Evolutionary conservation across 2,797 vertebrate species (phyloP), one percentile per base, ranked within the genome.

Genomic region (Distichodus sexfasciatus): DNA sequence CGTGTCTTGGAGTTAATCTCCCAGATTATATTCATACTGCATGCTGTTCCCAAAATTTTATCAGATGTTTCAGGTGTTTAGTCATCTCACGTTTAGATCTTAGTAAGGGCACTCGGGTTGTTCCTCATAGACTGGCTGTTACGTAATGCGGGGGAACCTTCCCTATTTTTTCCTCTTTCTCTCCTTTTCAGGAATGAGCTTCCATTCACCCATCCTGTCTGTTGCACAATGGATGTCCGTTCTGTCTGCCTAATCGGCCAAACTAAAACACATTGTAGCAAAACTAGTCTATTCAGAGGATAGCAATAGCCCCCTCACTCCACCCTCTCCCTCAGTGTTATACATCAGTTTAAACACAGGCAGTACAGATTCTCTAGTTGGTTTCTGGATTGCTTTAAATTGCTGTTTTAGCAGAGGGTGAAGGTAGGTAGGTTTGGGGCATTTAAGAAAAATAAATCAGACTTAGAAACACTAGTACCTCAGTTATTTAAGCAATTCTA

Each of bases 271-370:
- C 86, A 80, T 79, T 78, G 77, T 82, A 88, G 88, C 80, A 85
- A 71, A 84, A 85, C 72, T 76, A 86, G 79, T 82, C 78, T 73
- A 78, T 85, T 85, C 83, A 85, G 86, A 79, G 90, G 91, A 94
- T 95, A 96, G 90, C 94, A 91, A 88, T 93, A 92, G 86, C 85
- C 87, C 82, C 81, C 78, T 77, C 70, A 79, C 74, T 86, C 81
- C 76, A 82, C 76, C 69, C 79, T 82, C 84, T 82, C 83, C 76
- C 74, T 83, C 77, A 69, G 77, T 78, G 74, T 84, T 81, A 83
- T 76, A 84, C 82, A 84, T 79, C 74, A 82, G 58, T 81, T 73
- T 86, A 77, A 75, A 84, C 53, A 87, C 85, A 79, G 82, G 60
- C 69, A 78, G 71, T 74, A 54, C 79, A 81, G 74, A 74, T 69